phyloP scores from a whole-genome alignment of 2,113 vertebrate species.

The Tachuris rubrigastra region DNA sequence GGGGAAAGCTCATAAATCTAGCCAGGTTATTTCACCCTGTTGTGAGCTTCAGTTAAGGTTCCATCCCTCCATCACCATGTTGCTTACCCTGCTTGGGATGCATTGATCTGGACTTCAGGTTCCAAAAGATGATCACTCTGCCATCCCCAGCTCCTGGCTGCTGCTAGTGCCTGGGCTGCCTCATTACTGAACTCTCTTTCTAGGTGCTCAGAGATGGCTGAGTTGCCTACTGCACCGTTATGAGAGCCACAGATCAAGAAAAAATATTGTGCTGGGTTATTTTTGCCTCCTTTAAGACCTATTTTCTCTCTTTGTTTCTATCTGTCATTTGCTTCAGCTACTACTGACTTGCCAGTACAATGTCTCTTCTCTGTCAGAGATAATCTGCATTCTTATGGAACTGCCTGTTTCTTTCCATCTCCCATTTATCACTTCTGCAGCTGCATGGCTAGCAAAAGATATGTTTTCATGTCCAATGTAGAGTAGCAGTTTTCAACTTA shows the following conservation, averaged over 20 bases:
- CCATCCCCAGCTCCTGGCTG: neutral
- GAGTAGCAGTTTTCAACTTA: neutral
- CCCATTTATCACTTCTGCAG: slow-evolving; percentile 17
- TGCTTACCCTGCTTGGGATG: neutral
- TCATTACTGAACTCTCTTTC: neutral
- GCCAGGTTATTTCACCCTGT: neutral
- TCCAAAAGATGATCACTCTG: neutral
- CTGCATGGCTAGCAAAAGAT: neutral
- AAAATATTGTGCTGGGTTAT: neutral
- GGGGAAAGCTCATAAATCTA: neutral
- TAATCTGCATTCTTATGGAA: slow-evolving; percentile 44
- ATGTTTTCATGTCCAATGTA: neutral
- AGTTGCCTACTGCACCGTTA: neutral
- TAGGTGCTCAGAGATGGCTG: neutral
- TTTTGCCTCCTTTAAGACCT: neutral
- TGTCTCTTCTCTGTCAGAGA: slow-evolving; percentile 3
- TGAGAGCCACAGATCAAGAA: slow-evolving; percentile 6
- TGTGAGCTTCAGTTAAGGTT: neutral
- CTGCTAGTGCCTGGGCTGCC: neutral
- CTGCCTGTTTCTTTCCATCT: slow-evolving; percentile 17
- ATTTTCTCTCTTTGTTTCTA: slow-evolving; percentile 6
- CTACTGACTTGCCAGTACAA: neutral
- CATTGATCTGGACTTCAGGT: slow-evolving; percentile 31
- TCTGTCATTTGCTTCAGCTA: slow-evolving; percentile 11
- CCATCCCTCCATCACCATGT: neutral